Base-by-base conservation (phyloP, 2,888 invertebrate genomes). In the Xanthia icteritia region DNA sequence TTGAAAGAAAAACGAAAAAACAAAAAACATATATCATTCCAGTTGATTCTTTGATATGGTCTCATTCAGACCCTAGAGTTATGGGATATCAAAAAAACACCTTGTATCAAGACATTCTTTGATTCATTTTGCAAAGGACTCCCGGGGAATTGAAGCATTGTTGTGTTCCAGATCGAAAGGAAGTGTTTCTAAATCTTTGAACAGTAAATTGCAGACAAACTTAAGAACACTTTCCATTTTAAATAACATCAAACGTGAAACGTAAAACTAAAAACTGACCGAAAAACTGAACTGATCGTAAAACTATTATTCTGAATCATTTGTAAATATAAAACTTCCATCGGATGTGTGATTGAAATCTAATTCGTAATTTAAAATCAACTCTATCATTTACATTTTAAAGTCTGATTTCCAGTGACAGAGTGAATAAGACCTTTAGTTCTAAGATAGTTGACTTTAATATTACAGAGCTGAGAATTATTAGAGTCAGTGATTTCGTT, bases 401-500 rank as follows among this genome's bases (percentile, higher is more conserved):
- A 39, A 60, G 60, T 31, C 23, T 0, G 15, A n/a, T 60, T 71
- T 83, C 4, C 0, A 56, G 15, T 48, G 11, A 8, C 68, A 42
- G 0, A 23, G 9, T 39, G n/a, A 67, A 63, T 73, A 66, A 5
- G 63, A 78, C 20, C 54, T 66, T 70, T 31, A 73, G 63, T 71
- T 64, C 31, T 68, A 17, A 58, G 56, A 54, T 58, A 66, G 66
- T 56, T 73, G 60, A 58, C 56, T 73, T 66, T 54, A 69, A 69
- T 73, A 70, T 67, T 36, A 45, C 36, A 13, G 69, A 84, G 69
- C 51, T 67, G 54, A 51, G 61, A 75, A 84, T 58, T 42, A 51
- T 54, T 64, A 23, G 66, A 68, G 67, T 81, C 56, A 31, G 70
- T 54, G 27, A 27, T 68, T 69, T 70, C 15, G 0, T 56, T 39